These are phyloP conservation scores for Acronicta alni DNA, from an alignment of 2,888 invertebrate genomes.

Conservation along the genomic window DNA sequence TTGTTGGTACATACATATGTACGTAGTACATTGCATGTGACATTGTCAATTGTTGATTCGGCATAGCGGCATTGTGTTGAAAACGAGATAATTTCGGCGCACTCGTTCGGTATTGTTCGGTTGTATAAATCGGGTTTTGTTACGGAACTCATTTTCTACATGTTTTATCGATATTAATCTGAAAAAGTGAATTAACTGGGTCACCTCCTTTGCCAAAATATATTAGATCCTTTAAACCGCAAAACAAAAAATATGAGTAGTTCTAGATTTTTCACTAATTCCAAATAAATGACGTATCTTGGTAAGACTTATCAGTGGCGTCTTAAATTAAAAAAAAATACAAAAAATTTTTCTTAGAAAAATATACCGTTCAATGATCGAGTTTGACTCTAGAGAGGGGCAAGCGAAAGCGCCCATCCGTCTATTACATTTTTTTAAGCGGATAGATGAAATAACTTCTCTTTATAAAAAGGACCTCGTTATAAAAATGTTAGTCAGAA, in stretches of 20 bases:
- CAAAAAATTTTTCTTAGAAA: too few relatives aligned
- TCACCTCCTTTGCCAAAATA: constrained; percentile 7
- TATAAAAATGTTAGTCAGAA: neutral
- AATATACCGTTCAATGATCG: too few relatives aligned
- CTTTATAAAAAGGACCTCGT: neutral
- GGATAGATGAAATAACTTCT: too few relatives aligned
- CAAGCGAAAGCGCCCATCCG: too few relatives aligned
- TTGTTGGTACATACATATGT: constrained; percentile 39
- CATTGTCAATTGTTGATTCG: constrained; percentile 70
- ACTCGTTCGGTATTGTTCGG: constrained; percentile 61
- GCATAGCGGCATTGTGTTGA: constrained; percentile 65
- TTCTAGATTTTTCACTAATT: too few relatives aligned
- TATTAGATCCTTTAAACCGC: neutral
- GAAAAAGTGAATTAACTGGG: constrained; percentile 32
- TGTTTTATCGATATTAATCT: constrained; percentile 27
- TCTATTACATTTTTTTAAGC: too few relatives aligned
- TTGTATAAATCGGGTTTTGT: constrained; percentile 41
- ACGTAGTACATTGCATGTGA: constrained; percentile 58
- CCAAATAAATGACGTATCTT: too few relatives aligned
- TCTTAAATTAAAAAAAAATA: too few relatives aligned
- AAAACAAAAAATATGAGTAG: too few relatives aligned
- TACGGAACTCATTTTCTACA: constrained; percentile 40
- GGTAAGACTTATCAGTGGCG: too few relatives aligned
- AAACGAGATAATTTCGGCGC: constrained; percentile 69
- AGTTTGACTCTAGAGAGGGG: too few relatives aligned